Evolutionary conservation across 2,113 vertebrate species (phyloP).

Genomic region (Paracyprichromis sp.): DNA sequence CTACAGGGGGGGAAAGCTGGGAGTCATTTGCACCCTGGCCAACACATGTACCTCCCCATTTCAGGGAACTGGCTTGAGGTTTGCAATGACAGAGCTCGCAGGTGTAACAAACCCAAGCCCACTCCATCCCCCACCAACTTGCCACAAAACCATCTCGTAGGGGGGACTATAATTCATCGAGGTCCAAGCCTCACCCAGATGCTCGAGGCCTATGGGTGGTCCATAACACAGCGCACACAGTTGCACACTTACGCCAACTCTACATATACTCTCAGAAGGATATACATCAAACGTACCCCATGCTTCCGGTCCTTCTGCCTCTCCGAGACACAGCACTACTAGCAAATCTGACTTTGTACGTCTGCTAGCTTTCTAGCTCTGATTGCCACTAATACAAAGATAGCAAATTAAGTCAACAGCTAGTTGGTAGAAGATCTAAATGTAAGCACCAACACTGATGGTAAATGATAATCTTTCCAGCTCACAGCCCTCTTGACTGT

Average conservation of each 20-base stretch:
- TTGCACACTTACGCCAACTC: not conserved
- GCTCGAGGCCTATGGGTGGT: slow-evolving; percentile 53
- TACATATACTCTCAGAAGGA: not conserved
- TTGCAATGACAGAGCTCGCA: slow-evolving; percentile 54
- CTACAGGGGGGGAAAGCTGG: slow-evolving; percentile 32
- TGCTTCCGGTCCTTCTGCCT: not conserved
- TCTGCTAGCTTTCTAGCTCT: not conserved
- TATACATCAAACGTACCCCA: not conserved
- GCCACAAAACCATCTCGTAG: slow-evolving; percentile 66
- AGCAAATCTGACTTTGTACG: slow-evolving; percentile 14
- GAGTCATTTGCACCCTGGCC: slow-evolving; percentile 56
- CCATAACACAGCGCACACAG: slow-evolving; percentile 20
- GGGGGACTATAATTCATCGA: slow-evolving; percentile 64
- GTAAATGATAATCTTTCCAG: not conserved
- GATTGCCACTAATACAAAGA: not conserved
- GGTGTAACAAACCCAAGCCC: slow-evolving; percentile 61
- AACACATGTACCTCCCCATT: slow-evolving; percentile 20
- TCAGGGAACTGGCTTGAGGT: slow-evolving; percentile 54
- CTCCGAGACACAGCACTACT: not conserved
- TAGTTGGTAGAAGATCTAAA: not conserved
- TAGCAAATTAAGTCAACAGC: not conserved
- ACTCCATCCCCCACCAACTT: slow-evolving; percentile 26
- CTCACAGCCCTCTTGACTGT: not conserved
- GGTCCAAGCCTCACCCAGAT: slow-evolving; percentile 54
- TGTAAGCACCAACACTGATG: not conserved